A percentile compares a stretch with the other conserved stretches of the same genome.
Conservation (phyloP, 2,113 vertebrate genomes). For the Dendrocopos noguchii region DNA sequence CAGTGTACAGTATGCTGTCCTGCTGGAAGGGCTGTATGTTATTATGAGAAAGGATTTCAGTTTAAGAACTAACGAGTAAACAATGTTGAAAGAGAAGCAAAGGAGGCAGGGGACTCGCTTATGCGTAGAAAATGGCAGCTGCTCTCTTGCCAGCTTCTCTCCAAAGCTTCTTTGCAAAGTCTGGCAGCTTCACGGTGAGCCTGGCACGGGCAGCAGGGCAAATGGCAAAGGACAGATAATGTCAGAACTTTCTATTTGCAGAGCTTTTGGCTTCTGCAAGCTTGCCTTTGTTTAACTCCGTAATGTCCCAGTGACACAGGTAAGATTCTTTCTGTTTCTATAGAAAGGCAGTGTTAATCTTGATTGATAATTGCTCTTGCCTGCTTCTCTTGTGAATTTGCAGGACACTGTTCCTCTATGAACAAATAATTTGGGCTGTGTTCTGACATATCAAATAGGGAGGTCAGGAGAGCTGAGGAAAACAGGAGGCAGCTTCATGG, state of each 20-base stretch:
- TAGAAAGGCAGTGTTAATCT: background rate
- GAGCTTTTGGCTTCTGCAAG: background rate
- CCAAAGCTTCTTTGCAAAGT: background rate
- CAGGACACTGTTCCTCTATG: background rate
- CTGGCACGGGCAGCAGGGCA: constrained; percentile 17
- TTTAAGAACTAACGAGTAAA: constrained; percentile 18
- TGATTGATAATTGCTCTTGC: background rate
- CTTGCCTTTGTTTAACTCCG: background rate
- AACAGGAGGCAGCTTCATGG: constrained; percentile 1
- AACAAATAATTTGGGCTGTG: background rate
- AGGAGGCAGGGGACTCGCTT: background rate
- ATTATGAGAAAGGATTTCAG: background rate
- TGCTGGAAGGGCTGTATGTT: constrained; percentile 2
- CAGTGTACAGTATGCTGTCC: background rate
- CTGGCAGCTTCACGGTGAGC: constrained; percentile 14
- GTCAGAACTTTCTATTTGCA: background rate
- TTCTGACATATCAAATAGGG: background rate
- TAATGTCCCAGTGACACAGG: background rate
- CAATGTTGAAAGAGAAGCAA: background rate
- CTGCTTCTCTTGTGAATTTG: background rate
- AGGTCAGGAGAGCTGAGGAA: constrained; percentile 16
- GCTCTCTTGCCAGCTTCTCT: constrained; percentile 9
- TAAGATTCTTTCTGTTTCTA: background rate
- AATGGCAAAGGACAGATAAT: background rate
- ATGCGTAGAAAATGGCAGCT: constrained; percentile 41